phyloP scores from a whole-genome alignment of 30 jellyfish, hydroid and myxozoan genomes.

The Mastigias papua region DNA sequence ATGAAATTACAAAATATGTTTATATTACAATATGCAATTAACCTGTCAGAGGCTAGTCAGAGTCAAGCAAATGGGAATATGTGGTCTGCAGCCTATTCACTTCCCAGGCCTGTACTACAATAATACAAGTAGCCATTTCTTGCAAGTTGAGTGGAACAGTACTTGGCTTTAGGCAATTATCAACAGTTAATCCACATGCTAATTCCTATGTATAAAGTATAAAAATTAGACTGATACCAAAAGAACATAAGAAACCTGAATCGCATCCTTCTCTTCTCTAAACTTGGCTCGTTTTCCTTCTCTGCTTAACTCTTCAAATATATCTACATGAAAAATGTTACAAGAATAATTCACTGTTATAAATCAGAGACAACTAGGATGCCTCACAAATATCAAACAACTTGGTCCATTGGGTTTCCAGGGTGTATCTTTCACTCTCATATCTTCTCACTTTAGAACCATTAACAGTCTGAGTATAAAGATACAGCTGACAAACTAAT shows the following conservation, averaged over 20 bases:
- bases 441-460: too few species aligned
- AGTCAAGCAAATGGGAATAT: too few species aligned
- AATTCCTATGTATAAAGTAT: neutral
- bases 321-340: slow-evolving; percentile 4
- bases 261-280: slow-evolving; percentile 45
- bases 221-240: too few species aligned
- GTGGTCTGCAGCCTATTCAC: neutral
- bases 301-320: slow-evolving; percentile 41
- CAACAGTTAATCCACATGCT: neutral
- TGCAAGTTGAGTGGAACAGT: neutral
- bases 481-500: too few species aligned
- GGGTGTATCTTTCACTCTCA: too few species aligned
- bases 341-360: neutral
- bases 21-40: neutral
- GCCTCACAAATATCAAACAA: neutral
- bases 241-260: slow-evolving; percentile 28
- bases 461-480: too few species aligned
- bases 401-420: neutral
- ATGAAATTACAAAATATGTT: too few species aligned
- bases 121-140: neutral
- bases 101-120: neutral
- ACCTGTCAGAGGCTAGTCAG: neutral
- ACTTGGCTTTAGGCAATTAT: neutral
- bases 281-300: slow-evolving; percentile 57
- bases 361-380: neutral